Evolutionary conservation across 2,113 vertebrate species (phyloP).

Genomic region (Tyto alba): DNA sequence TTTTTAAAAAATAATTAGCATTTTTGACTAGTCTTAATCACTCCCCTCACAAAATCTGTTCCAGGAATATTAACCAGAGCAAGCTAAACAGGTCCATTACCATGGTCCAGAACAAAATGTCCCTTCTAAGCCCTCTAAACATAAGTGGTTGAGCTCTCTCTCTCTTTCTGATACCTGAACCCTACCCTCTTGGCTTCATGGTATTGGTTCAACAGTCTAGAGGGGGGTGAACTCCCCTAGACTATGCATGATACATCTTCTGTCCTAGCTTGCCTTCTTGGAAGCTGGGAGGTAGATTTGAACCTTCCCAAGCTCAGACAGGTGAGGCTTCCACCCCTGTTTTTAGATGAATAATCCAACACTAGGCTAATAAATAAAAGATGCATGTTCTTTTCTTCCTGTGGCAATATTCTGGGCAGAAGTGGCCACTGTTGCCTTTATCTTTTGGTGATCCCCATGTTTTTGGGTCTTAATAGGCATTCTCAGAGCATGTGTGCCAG

Average conservation of each 20-base stretch:
- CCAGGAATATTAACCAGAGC: neutral
- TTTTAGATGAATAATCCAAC: neutral
- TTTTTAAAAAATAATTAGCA: neutral
- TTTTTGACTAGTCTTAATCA: neutral
- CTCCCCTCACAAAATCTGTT: neutral
- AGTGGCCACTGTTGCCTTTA: neutral
- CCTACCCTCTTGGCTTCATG: neutral
- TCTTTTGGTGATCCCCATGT: neutral
- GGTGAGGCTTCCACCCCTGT: neutral
- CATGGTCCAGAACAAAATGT: neutral
- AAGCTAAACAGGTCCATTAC: neutral
- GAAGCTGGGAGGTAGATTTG: neutral
- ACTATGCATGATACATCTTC: neutral
- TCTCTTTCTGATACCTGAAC: neutral
- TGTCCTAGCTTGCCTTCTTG: neutral
- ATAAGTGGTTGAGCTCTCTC: neutral
- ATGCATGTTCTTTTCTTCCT: neutral
- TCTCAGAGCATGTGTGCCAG: neutral
- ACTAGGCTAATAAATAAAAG: neutral
- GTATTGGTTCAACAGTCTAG: neutral
- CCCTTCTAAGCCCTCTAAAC: neutral
- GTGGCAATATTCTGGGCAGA: neutral
- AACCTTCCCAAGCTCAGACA: neutral
- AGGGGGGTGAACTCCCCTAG: neutral
- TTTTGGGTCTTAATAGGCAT: neutral